These are phyloP conservation scores for Achlya flavicornis DNA, from an alignment of 2,888 invertebrate species.

Conservation along the genomic window DNA sequence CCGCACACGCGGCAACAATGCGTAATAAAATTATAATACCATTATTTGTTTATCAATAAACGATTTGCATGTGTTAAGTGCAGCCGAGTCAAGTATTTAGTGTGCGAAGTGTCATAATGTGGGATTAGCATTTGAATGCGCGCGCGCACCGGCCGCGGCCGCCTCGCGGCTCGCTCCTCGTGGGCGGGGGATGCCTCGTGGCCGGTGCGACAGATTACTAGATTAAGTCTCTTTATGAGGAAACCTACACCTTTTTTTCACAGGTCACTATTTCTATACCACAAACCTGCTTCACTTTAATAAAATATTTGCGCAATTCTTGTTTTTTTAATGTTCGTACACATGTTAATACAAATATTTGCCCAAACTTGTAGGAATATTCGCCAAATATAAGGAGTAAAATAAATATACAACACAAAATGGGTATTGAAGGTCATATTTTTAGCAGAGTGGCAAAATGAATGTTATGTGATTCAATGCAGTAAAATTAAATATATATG, in stretches of 20 bases:
- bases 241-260: not conserved
- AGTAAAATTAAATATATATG: not conserved
- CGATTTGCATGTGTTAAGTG: constrained; percentile 79
- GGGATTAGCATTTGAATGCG: constrained; percentile 72
- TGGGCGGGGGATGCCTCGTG: constrained; percentile 2
- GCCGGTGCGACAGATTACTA: not conserved
- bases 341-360: constrained; percentile 5
- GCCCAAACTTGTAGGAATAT: not conserved
- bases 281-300: not conserved
- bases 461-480: not conserved
- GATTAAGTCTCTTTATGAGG: not conserved
- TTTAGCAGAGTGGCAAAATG: constrained; percentile 12
- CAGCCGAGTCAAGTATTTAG: constrained; percentile 52
- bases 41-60: constrained; percentile 80
- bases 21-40: constrained; percentile 75
- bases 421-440: constrained; percentile 9
- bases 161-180: constrained; percentile 1
- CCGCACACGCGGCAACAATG: constrained; percentile 51
- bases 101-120: constrained; percentile 46
- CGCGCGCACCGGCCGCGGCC: constrained; percentile 34
- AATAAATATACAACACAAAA: constrained; percentile 4
- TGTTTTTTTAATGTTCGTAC: not conserved
- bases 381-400: constrained; percentile 3
- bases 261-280: not conserved
- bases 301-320: not conserved